Base-by-base conservation (phyloP, 2,888 invertebrate species). In the Aphelenchoides bicaudatus region DNA sequence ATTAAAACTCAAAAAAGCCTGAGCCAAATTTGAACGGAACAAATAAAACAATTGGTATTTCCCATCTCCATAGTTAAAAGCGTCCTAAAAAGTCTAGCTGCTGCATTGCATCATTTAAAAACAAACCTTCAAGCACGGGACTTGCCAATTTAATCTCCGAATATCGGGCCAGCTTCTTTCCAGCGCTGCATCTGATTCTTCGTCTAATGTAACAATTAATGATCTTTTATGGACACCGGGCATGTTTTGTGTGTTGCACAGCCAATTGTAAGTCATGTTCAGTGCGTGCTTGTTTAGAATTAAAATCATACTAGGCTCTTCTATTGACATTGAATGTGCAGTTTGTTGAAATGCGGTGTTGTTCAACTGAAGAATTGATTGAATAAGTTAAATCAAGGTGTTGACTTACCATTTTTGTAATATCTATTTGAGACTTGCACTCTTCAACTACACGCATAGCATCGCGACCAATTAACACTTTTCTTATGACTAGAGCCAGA, bases 1-100 rank as follows among this genome's bases (percentile, higher is more conserved):
- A 5, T 60, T 39, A 8, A 59, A 56, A 5, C 62, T 56, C 0
- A 74, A 52, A 38, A 74, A 61, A 10, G 72, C 66, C 37, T 59
- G 29, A 5, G 74, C 74, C 3, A 74, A 54, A 56, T 78, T 77
- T 0, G 74, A 63, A 5, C 77, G 60, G 38, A 77, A 72, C n/a
- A 77, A 51, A 50, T 72, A 77, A 53, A 77, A 74, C 19, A 77
- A 56, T 56, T 77, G 77, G 46, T 77, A 77, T 13, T 62, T 57
- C 4, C 77, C 77, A 46, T 78, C 77, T n/a, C 75, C 76, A 52
- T 75, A 76, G 61, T 75, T 75, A 62, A 75, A 75, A 2, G 73
- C 61, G 23, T 72, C 66, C 68, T 73, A 39, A 39, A 63, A 6
- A 16, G 25, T 2, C 23, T 13, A 29, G 13, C 25, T 39, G 47